phyloP scores from a whole-genome alignment of 2,888 invertebrate species.

The Mamestra brassicae region DNA sequence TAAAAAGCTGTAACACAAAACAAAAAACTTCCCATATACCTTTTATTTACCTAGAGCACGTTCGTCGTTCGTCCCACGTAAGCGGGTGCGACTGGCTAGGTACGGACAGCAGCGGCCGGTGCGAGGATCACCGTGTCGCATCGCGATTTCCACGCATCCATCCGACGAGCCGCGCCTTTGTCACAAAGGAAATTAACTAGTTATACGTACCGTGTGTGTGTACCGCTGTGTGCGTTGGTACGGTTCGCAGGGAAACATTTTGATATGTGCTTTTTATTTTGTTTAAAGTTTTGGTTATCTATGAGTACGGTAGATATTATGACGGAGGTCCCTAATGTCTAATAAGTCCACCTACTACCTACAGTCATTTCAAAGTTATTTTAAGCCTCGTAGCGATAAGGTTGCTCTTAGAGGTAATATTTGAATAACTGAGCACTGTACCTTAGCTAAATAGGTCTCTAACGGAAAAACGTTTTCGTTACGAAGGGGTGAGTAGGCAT shows the following conservation, averaged over 20 bases:
- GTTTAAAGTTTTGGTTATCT: too few relatives aligned
- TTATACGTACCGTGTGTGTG: slow-evolving; percentile 77
- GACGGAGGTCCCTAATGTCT: too few relatives aligned
- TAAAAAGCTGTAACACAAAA: slow-evolving; percentile 24
- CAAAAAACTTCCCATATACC: slow-evolving; percentile 41
- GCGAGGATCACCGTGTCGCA: slow-evolving; percentile 89
- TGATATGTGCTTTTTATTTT: not conserved
- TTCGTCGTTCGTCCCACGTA: slow-evolving; percentile 65
- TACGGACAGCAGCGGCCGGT: slow-evolving; percentile 72
- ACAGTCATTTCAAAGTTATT: too few relatives aligned
- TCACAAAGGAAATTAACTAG: slow-evolving; percentile 91
- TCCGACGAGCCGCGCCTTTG: slow-evolving; percentile 88
- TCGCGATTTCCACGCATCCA: slow-evolving; percentile 91
- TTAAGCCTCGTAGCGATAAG: too few relatives aligned
- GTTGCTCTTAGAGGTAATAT: too few relatives aligned
- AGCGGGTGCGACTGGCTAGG: slow-evolving; percentile 60
- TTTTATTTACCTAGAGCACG: slow-evolving; percentile 59
- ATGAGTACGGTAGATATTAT: too few relatives aligned
- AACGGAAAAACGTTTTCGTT: too few relatives aligned
- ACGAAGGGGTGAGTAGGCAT: too few relatives aligned
- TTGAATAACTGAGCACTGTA: too few relatives aligned
- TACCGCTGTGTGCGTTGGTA: slow-evolving; percentile 74
- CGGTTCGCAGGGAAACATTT: slow-evolving; percentile 69
- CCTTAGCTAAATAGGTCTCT: too few relatives aligned
- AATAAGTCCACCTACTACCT: too few relatives aligned